Evolutionary conservation across 2,797 vertebrate genomes (phyloP), one percentile per base, ranked within the genome.

Genomic region (Gallinago nigripennis): DNA sequence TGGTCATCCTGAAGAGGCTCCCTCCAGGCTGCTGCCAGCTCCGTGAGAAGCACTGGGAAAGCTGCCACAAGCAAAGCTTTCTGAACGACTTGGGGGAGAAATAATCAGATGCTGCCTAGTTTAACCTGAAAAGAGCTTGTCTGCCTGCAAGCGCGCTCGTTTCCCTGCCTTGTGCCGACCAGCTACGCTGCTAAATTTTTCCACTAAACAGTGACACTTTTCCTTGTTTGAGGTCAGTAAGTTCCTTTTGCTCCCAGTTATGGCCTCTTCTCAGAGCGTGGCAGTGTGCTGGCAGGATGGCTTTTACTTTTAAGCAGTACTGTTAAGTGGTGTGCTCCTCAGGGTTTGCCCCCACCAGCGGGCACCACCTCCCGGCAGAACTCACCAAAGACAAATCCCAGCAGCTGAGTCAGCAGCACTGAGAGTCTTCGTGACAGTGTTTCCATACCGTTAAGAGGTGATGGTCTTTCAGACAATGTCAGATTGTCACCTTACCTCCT

Each of bases 201-300:
- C 64, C 43, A 9, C 9, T 39, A 39, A 39, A 39, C 50, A 60
- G 13, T 18, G 17, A 19, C 0, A 2, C 6, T 54, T 60, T 37
- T 7, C 33, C 20, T 63, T 16, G 16, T 18, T 18, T 33, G 12
- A 15, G 31, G 8, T 5, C 37, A 30, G 5, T 13, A 41, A 61
- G 30, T 63, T 78, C 24, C 30, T n/a, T 78, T 25, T 69, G 45
- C 19, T 73, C 14, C n/a, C 33, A 15, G 4, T 56, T 54, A 4
- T 4, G 54, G 45, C 17, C 16, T 68, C 78, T 51, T 35, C 16
- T 21, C 41, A 50, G 39, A n/a, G 35, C 0, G 0, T 23, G 30
- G 33, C 46, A 63, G 4, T 0, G 0, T 27, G 51, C 37, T 60
- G 51, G 33, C 19, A 7, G 12, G 25, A 12, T 3, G 1, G 0